phyloP scores from a whole-genome alignment of 2,113 vertebrate genomes.

The Dicentrarchus labrax region DNA sequence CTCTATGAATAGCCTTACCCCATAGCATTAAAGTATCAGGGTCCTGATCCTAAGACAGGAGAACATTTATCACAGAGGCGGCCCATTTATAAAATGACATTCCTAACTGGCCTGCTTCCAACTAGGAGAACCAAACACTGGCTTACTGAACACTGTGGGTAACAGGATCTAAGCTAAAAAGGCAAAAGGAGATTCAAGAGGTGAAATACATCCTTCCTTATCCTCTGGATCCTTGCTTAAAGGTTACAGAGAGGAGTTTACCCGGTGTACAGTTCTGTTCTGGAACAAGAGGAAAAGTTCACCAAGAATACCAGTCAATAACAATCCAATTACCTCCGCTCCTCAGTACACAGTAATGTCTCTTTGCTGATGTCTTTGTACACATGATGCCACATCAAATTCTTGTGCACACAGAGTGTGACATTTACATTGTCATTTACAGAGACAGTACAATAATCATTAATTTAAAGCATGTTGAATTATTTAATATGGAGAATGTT shows the following conservation, averaged over 20 bases:
- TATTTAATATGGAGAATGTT: slow-evolving; percentile 69
- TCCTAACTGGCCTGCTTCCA: slow-evolving; percentile 49
- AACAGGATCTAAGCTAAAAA: slow-evolving; percentile 47
- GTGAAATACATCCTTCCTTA: slow-evolving; percentile 56
- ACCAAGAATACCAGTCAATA: slow-evolving; percentile 53
- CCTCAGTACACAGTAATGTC: slow-evolving; percentile 2
- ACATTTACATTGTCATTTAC: slow-evolving; percentile 82
- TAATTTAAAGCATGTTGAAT: slow-evolving; percentile 76
- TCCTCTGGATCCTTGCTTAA: slow-evolving; percentile 48
- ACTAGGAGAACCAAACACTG: slow-evolving; percentile 33
- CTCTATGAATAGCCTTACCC: slow-evolving; percentile 61
- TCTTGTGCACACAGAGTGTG: slow-evolving; percentile 57
- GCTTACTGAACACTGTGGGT: slow-evolving; percentile 16
- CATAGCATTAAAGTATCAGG: slow-evolving; percentile 49
- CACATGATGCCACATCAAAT: slow-evolving; percentile 17
- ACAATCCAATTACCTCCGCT: slow-evolving; percentile 29
- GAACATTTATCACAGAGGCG: slow-evolving; percentile 72
- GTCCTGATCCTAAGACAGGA: slow-evolving; percentile 61
- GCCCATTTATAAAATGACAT: slow-evolving; percentile 61
- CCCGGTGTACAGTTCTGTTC: slow-evolving; percentile 30
- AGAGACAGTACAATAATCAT: slow-evolving; percentile 69
- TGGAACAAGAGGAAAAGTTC: slow-evolving; percentile 61
- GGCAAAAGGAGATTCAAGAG: slow-evolving; percentile 47
- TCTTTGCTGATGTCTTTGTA: slow-evolving; percentile 21
- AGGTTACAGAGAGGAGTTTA: slow-evolving; percentile 61